These are phyloP conservation scores for Cryptoprocta ferox DNA, from an alignment of 2,797 vertebrate genomes.

Conservation along the genomic window DNA sequence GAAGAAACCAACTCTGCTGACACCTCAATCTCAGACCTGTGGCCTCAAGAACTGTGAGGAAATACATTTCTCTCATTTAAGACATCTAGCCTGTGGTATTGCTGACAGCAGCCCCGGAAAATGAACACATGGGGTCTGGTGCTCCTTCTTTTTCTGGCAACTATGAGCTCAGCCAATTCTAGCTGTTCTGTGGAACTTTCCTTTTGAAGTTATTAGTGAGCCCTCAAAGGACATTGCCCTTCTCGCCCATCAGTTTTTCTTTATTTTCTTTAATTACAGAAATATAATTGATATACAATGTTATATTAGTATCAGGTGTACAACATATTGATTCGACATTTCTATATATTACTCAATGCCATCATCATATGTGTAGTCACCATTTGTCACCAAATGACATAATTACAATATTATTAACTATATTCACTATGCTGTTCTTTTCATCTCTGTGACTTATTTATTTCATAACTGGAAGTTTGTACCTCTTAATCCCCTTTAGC, in stretches of 20 bases:
- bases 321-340: background rate
- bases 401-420: background rate
- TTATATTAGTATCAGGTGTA: background rate
- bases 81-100: background rate
- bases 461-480: background rate
- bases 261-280: background rate
- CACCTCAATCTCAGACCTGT: background rate
- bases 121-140: background rate
- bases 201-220: background rate
- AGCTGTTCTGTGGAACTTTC: background rate
- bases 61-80: background rate
- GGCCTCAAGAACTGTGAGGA: background rate
- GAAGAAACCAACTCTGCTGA: background rate
- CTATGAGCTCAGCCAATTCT: background rate
- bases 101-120: background rate
- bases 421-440: background rate
- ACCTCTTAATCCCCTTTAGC: background rate
- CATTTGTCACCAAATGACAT: background rate
- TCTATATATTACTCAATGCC: background rate
- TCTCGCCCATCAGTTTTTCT: background rate
- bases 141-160: background rate
- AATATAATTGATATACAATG: background rate
- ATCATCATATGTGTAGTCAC: background rate
- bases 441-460: background rate
- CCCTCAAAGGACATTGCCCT: background rate